Base-by-base conservation (phyloP, 1,140 invertebrate species). In the Parasteatoda tepidariorum region DNA sequence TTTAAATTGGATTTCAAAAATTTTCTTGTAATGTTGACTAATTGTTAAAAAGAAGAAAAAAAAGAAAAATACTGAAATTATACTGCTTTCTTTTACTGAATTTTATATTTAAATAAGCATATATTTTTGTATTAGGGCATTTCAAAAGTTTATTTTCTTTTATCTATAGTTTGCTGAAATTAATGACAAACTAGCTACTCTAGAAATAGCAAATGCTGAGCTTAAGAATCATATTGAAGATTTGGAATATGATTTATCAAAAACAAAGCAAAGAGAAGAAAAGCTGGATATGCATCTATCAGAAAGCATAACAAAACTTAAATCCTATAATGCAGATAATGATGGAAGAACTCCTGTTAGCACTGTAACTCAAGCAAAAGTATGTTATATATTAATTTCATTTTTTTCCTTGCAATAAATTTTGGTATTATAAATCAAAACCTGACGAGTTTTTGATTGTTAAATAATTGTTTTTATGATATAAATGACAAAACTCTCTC, bases 151-250 rank as follows among this genome's bases (percentile, higher is more conserved):
- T 18, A 41, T 6, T 48, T 48, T 1, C 18, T 48, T 24, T 38
- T 54, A 33, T 70, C 83, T 83, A 48, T 84, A 94, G 91, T 94
- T 97, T 89, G 94, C 96, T 55, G 95, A 96, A 88, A 89, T 97
- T 33, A 95, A 98, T 89, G 97, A 99, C 88, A 94, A 94, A 28
- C 91, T 98, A 70, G 96, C 94, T 34, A 95, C 94, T 28, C 93
- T 96, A 87, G 96, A 98, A 90, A 98, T 96, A 0, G 94, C 97
- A 89, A 95, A 94, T 83, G 97, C 97, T 28, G 97, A 99, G 88
- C 90, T 98, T 54, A 94, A 95, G 88, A 98, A 98, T 90, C 95
- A 97, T 90, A 94, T 98, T 59, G 97, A 98, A 88, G 97, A 98
- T 89, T 89, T 98, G 38, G 96, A 98, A 88, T 98, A 98, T 88